Base-by-base conservation (phyloP, 2,888 invertebrate species). In the Idaea dimidiata region DNA sequence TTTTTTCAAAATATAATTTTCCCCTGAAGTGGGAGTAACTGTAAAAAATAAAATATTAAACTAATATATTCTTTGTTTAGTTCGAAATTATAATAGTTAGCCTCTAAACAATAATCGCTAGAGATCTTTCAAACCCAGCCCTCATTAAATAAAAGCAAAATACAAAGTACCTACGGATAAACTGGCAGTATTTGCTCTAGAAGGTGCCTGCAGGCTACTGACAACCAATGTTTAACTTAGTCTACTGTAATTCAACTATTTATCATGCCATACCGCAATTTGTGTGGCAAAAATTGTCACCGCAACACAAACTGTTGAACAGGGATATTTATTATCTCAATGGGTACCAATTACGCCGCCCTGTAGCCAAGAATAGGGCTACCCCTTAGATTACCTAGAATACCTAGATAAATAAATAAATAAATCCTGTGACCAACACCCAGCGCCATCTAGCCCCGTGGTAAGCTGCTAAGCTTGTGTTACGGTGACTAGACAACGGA, bases 141-240 rank as follows among this genome's bases (percentile, higher is more conserved):
- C 56, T 56, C 56, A 56, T 56, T 56, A 56, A 17, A 58, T 56
- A n/a, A 59, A 59, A 59, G 18, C 53, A 59, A 3, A 56, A 7
- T 18, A 17, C 14, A 16, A 56, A n/a, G n/a, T n/a, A n/a, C n/a
- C n/a, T n/a, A n/a, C n/a, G n/a, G 56, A 56, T 56, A 56, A 56
- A 56, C 56, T 18, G 18, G 6, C 14, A 56, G 17, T 56, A 56
- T 56, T 56, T 56, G 10, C 56, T 56, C 18, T 56, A 56, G 14
- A 17, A 56, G 17, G 18, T 18, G 56, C 56, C 56, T 18, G 56
- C 8, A 18, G 56, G 56, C 56, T 0, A 17, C 18, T 18, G 8
- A 56, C 56, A 56, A 56, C 56, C 56, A 18, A 56, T 56, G 17
- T 56, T 56, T 56, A 56, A 17, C 18, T 17, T 18, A 7, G 18